A percentile compares a stretch with the other conserved stretches of the same genome.
These are phyloP conservation scores for Dasypus novemcinctus DNA, from an alignment of 2,113 vertebrate genomes.

Conservation along the genomic window DNA sequence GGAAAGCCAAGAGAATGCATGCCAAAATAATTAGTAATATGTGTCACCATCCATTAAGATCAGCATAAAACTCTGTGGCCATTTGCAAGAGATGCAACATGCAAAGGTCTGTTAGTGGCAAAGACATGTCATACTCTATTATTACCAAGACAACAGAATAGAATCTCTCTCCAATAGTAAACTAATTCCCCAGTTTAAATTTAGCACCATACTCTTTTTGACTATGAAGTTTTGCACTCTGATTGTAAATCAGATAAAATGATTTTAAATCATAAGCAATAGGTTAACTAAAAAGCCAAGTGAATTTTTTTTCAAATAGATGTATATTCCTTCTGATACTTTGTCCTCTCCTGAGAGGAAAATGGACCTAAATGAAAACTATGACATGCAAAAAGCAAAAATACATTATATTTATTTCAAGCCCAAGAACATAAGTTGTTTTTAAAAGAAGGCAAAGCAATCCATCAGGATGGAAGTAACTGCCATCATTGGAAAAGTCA, in stretches of 20 bases:
- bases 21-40: slow-evolving; percentile 82
- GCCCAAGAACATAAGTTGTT: slow-evolving; percentile 35
- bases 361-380: slow-evolving; percentile 55
- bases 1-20: slow-evolving; percentile 70
- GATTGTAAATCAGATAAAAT: slow-evolving; percentile 64
- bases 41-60: slow-evolving; percentile 79
- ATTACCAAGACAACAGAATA: slow-evolving; percentile 34
- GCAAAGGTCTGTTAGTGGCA: slow-evolving; percentile 75
- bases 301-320: slow-evolving; percentile 15
- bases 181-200: slow-evolving; percentile 71
- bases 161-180: slow-evolving; percentile 60
- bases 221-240: slow-evolving; percentile 66
- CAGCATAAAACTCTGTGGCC: slow-evolving; percentile 65
- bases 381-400: slow-evolving; percentile 46
- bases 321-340: slow-evolving; percentile 31
- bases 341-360: slow-evolving; percentile 35
- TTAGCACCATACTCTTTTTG: slow-evolving; percentile 53
- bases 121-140: slow-evolving; percentile 74
- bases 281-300: slow-evolving; percentile 24
- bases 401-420: slow-evolving; percentile 52
- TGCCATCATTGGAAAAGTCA: background rate
- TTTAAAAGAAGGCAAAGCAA: slow-evolving; percentile 44
- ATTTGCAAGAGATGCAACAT: slow-evolving; percentile 70
- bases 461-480: background rate
- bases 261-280: background rate